Percentiles rank a stretch among this genome's conserved stretches.
Conservation (phyloP, 1,140 invertebrate species). For the Zophobas atratus region DNA sequence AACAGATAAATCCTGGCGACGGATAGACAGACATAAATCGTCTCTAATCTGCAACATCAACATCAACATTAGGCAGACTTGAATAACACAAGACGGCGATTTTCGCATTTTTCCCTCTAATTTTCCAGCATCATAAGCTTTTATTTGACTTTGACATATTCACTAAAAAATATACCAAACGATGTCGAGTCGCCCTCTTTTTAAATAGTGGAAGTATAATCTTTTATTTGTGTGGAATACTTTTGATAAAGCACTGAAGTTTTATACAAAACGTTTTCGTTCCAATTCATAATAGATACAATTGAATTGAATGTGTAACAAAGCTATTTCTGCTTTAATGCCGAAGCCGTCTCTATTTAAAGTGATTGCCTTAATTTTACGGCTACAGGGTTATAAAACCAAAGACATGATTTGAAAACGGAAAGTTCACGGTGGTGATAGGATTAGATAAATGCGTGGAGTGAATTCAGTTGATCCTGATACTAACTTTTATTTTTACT, state of each 20-base stretch:
- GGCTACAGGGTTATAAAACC: neutral
- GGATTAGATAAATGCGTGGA: neutral
- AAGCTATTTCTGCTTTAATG: neutral
- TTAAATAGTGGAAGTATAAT: too few species aligned
- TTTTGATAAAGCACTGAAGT: too few species aligned
- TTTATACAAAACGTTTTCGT: too few species aligned
- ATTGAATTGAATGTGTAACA: neutral
- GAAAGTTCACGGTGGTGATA: neutral
- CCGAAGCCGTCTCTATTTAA: neutral
- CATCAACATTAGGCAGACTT: constrained; percentile 9
- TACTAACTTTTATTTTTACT: too few species aligned
- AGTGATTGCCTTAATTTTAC: neutral
- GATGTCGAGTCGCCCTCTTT: too few species aligned
- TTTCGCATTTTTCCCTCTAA: neutral
- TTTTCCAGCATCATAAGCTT: neutral
- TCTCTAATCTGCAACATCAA: constrained; percentile 14
- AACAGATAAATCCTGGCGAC: constrained; percentile 31
- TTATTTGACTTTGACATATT: neutral
- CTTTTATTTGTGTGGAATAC: too few species aligned
- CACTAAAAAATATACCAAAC: too few species aligned
- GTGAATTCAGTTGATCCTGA: neutral
- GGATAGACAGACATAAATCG: constrained; percentile 4
- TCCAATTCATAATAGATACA: too few species aligned
- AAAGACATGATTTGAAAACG: neutral
- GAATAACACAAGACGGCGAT: constrained; percentile 3